Conservation (phyloP, 2,888 invertebrate species). For the Ellobium chinense region DNA sequence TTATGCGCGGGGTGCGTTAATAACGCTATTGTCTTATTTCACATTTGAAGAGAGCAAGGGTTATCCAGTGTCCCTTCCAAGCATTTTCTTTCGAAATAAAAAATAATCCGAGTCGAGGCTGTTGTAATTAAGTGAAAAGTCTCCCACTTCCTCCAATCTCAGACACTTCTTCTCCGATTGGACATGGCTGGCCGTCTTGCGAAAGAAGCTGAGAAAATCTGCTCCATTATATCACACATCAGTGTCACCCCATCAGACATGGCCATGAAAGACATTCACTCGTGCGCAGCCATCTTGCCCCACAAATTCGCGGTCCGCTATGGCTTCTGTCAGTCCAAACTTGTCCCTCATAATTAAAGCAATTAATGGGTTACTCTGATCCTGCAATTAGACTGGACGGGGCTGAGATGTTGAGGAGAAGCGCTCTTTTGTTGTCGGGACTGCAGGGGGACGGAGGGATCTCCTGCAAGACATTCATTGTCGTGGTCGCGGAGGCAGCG, state of each 20-base stretch:
- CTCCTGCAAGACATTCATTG: constrained; percentile 13
- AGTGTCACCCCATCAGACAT: neutral
- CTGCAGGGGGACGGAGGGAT: neutral
- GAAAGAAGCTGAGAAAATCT: no score
- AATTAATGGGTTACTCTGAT: constrained; percentile 40
- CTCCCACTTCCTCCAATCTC: no score
- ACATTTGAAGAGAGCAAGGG: no score
- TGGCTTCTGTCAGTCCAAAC: constrained; percentile 38
- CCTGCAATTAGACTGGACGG: constrained; percentile 39
- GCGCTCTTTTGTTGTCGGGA: constrained; percentile 1
- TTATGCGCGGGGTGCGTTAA: no score
- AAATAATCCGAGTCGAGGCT: no score
- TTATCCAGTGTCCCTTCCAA: no score
- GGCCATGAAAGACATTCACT: neutral
- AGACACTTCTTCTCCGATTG: no score
- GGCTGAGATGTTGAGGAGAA: constrained; percentile 7
- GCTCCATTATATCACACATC: neutral
- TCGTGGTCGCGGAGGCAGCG: neutral
- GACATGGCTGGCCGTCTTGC: no score
- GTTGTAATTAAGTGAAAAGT: no score
- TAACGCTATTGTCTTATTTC: no score
- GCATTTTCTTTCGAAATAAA: no score
- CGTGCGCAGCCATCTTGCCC: neutral
- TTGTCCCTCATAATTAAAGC: constrained; percentile 37
- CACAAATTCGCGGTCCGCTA: constrained; percentile 16